Percentiles rank a stretch among this genome's conserved stretches.
These are phyloP conservation scores for Hyles euphorbiae DNA, from an alignment of 1,140 invertebrate species.

Conservation along the genomic window DNA sequence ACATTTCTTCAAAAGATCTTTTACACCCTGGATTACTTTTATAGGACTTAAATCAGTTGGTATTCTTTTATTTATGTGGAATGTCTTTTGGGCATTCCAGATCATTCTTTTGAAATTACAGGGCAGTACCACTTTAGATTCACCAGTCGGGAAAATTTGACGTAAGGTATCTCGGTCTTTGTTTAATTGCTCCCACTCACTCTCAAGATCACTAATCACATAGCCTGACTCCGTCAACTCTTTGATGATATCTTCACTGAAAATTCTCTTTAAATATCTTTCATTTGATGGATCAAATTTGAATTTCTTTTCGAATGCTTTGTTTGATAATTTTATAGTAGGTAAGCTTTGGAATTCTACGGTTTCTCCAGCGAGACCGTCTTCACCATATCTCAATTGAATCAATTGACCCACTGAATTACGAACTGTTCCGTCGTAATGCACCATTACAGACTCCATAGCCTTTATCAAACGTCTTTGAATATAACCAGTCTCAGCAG, in stretches of 20 bases:
- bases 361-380: conserved; percentile 95
- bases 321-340: conserved; percentile 96
- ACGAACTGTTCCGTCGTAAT: conserved; percentile 97
- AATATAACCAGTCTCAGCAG: conserved; percentile 99
- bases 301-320: conserved; percentile 96
- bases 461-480: conserved; percentile 99
- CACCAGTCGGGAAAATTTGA: conserved; percentile 90
- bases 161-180: conserved; percentile 91
- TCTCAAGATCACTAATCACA: conserved; percentile 93
- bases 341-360: conserved; percentile 98
- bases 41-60: conserved; percentile 96
- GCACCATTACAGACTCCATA: conserved; percentile 99
- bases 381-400: conserved; percentile 98
- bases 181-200: conserved; percentile 95
- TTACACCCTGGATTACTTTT: conserved; percentile 92
- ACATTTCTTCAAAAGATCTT: conserved; percentile 90
- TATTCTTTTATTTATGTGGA: conserved; percentile 96
- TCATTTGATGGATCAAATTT: conserved; percentile 98
- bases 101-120: conserved; percentile 99
- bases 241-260: conserved; percentile 96
- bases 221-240: conserved; percentile 95
- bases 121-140: conserved; percentile 94
- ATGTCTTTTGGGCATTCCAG: conserved; percentile 99
- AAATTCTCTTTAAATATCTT: conserved; percentile 90
- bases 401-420: conserved; percentile 98